These are phyloP conservation scores for Tromatobia lineatoria DNA, from an alignment of 2,888 invertebrate species.

Conservation along the genomic window DNA sequence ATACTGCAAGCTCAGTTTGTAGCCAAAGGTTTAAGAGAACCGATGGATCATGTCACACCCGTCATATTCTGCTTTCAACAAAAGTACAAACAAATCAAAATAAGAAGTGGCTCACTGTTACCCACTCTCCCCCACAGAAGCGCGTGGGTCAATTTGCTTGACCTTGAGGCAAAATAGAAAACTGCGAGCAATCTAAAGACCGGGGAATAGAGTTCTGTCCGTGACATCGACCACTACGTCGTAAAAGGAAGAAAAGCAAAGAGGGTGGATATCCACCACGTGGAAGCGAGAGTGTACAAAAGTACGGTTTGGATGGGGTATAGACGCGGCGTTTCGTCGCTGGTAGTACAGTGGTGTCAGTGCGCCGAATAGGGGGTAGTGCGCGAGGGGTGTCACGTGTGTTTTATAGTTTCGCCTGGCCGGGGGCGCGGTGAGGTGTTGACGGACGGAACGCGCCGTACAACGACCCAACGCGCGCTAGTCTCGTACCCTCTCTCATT, in stretches of 20 bases:
- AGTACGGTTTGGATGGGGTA: conserved; percentile 21
- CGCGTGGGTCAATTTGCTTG: conserved; percentile 17
- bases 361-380: conserved; percentile 73
- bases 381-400: conserved; percentile 81
- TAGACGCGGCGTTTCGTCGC: conserved; percentile 34
- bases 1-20: too few species aligned
- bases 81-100: too few species aligned
- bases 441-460: conserved; percentile 82
- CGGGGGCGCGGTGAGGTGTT: conserved; percentile 82
- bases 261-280: conserved; percentile 25
- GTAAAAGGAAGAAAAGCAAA: conserved; percentile 30
- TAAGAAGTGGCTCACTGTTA: too few species aligned
- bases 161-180: conserved; percentile 50
- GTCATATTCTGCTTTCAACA: too few species aligned
- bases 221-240: conserved; percentile 22
- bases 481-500: conserved; percentile 68
- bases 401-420: conserved; percentile 83
- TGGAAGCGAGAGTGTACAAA: conserved; percentile 34
- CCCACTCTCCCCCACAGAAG: too few species aligned
- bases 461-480: conserved; percentile 80
- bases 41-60: too few species aligned
- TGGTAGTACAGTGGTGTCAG: conserved; percentile 71
- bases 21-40: too few species aligned
- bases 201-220: conserved; percentile 39
- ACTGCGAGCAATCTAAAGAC: conserved; percentile 6